Percentiles rank a stretch among this genome's conserved stretches.
These are phyloP conservation scores for Pheosia tremula DNA, from an alignment of 2,888 invertebrate genomes.

Conservation along the genomic window DNA sequence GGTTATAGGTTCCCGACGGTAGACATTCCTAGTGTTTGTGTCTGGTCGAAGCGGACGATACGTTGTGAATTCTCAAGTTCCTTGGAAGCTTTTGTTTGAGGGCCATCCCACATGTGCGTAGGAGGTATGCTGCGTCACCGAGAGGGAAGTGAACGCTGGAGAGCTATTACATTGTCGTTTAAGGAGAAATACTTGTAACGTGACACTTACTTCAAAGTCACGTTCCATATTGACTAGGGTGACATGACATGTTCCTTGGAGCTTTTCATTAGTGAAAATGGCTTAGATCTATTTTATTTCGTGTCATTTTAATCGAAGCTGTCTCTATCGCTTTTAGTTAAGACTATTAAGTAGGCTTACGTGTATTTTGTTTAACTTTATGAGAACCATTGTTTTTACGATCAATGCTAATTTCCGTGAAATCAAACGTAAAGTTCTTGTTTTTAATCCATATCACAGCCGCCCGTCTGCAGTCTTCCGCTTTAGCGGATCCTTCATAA, in stretches of 20 bases:
- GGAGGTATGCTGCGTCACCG: constrained; percentile 40
- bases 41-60: constrained; percentile 31
- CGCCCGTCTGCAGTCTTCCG: constrained; percentile 38
- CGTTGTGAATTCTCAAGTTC: constrained; percentile 44
- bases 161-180: constrained; percentile 34
- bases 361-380: not conserved
- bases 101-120: constrained; percentile 40
- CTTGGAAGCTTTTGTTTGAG: constrained; percentile 37
- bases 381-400: not conserved
- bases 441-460: constrained; percentile 36
- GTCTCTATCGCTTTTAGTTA: no score
- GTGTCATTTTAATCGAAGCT: not conserved
- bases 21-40: constrained; percentile 45
- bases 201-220: constrained; percentile 32
- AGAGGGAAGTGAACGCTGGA: constrained; percentile 32
- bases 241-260: not conserved
- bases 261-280: not conserved
- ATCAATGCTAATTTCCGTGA: not conserved
- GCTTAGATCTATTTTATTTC: not conserved
- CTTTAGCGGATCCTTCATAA: constrained; percentile 39
- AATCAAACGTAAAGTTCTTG: not conserved
- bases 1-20: constrained; percentile 29
- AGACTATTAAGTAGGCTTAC: no score
- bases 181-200: constrained; percentile 22
- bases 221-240: constrained; percentile 28